A percentile compares a stretch with the other conserved stretches of the same genome.
These are phyloP conservation scores for Hyalella azteca DNA, from an alignment of 2,888 invertebrate genomes.

Conservation along the genomic window DNA sequence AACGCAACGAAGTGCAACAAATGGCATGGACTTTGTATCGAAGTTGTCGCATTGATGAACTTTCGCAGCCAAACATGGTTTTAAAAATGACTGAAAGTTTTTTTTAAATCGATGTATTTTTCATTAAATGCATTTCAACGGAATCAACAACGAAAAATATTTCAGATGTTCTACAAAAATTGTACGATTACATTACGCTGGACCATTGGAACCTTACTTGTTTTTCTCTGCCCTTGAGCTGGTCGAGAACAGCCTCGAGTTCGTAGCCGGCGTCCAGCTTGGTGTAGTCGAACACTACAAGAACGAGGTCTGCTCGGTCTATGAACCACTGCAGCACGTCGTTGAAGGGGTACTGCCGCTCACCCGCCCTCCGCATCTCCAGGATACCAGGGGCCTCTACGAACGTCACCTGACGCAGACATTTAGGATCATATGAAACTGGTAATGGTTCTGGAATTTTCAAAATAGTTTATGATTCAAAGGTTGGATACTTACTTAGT, in stretches of 20 bases:
- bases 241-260: slow-evolving; percentile 91
- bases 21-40: too few species aligned
- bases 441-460: not conserved
- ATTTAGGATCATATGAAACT: not conserved
- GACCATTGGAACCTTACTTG: slow-evolving; percentile 70
- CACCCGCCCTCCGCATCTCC: slow-evolving; percentile 90
- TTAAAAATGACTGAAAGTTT: not conserved
- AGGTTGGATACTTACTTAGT: not conserved
- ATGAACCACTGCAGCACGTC: slow-evolving; percentile 98
- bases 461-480: not conserved
- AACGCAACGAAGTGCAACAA: too few species aligned
- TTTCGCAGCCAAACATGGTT: too few species aligned
- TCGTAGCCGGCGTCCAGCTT: slow-evolving; percentile 94
- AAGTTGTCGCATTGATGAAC: too few species aligned
- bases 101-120: not conserved
- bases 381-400: slow-evolving; percentile 95
- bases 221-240: slow-evolving; percentile 90
- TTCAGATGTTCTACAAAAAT: not conserved
- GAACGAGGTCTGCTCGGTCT: slow-evolving; percentile 92
- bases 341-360: slow-evolving; percentile 88
- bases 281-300: slow-evolving; percentile 92
- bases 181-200: not conserved
- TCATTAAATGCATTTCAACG: not conserved
- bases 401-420: slow-evolving; percentile 77
- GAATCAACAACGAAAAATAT: not conserved